Evolutionary conservation across 2,797 vertebrate genomes (phyloP), one percentile per base, ranked within the genome.

Genomic region (Silurus aristotelis): DNA sequence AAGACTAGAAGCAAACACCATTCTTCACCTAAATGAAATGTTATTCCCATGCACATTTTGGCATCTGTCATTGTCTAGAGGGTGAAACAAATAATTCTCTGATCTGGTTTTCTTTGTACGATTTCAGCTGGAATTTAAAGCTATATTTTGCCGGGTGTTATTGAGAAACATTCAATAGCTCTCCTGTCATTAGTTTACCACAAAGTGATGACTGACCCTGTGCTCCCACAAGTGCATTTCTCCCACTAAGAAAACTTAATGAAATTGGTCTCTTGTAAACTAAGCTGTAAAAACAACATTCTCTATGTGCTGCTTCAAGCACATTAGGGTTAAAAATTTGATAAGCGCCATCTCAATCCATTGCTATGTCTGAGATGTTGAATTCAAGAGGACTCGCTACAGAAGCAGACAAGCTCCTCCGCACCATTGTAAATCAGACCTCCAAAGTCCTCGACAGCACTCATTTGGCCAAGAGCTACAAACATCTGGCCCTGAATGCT

Each of bases 341-440:
- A 43, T 56, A 31, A 85, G 60, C 31, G 0, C 20, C 48, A 27
- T 20, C 27, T 63, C 43, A 22, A 78, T 82, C 67, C 25, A 46
- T 70, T 4, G 13, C 58, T 25, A 10, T 81, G 72, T 82, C 52
- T 13, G 14, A 87, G 61, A 58, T 75, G 6, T 25, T 60, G 58
- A 46, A 85, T 31, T 58, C n/a, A 79, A 68, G 60, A 63, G 19
- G 76, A 2, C 64, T 82, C 46, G 67, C n/a, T 56, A 20, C 38
- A 70, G 27, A 78, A 43, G 60, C 52, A 86, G 4, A 46, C 56
- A 43, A 46, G 43, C 22, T 85, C 82, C n/a, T 84, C 75, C 78
- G 73, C 66, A 64, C 22, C 70, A 48, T 25, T 48, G 52, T 76
- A 86, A 76, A 87, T 70, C 79, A 84, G 27, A 82, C 63, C 71